Conservation (phyloP, 2,888 invertebrate genomes). For the Bellardia bayeri region DNA sequence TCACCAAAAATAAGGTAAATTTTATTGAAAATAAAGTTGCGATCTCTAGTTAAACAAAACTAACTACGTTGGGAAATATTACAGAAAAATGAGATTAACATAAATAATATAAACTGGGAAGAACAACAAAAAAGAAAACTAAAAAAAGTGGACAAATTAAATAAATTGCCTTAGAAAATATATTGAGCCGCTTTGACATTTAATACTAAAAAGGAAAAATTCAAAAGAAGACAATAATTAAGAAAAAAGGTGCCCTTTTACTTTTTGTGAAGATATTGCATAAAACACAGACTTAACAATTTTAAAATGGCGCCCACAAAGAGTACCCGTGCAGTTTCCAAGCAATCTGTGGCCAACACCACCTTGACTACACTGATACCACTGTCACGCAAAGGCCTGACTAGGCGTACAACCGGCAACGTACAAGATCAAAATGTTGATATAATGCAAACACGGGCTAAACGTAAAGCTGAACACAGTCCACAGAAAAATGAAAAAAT, state of each 20-base stretch:
- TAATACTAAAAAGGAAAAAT: neutral
- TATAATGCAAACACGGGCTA: slow-evolving; percentile 84
- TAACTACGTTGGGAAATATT: slow-evolving; percentile 7
- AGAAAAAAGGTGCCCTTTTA: neutral
- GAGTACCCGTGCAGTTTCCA: slow-evolving; percentile 79
- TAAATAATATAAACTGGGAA: neutral
- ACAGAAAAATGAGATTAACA: slow-evolving; percentile 47
- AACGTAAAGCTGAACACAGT: slow-evolving; percentile 92
- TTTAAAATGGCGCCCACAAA: slow-evolving; percentile 83
- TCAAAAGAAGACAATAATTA: neutral
- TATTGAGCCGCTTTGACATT: slow-evolving; percentile 10
- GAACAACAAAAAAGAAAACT: slow-evolving; percentile 18
- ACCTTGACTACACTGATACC: slow-evolving; percentile 77
- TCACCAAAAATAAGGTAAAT: slow-evolving; percentile 17
- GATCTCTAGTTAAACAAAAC: neutral
- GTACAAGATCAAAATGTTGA: slow-evolving; percentile 80
- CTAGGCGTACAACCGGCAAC: slow-evolving; percentile 77
- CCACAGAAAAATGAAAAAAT: slow-evolving; percentile 90
- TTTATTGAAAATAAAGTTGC: neutral
- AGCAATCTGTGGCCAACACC: slow-evolving; percentile 74
- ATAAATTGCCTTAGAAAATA: slow-evolving; percentile 1
- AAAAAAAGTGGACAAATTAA: slow-evolving; percentile 3
- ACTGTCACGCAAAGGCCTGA: slow-evolving; percentile 79
- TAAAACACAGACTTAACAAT: slow-evolving; percentile 9
- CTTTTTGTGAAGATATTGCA: slow-evolving; percentile 32